These are phyloP conservation scores for Cyrtodaria siliqua DNA, from an alignment of 2,888 invertebrate species.

Conservation along the genomic window DNA sequence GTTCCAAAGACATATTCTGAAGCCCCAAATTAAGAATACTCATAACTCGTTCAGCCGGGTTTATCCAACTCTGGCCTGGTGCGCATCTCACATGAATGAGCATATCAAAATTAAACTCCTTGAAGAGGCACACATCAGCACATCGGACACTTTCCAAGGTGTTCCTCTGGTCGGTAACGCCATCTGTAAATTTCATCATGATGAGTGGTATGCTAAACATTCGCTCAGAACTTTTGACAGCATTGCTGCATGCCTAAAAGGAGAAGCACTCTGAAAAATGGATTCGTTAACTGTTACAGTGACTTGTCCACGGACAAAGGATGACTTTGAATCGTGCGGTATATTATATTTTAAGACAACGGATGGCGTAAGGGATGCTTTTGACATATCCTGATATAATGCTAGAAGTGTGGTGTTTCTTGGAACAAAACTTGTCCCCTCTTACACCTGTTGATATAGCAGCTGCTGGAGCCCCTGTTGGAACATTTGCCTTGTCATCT, in stretches of 20 bases:
- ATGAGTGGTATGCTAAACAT: neutral
- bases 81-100: conserved; percentile 36
- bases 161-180: conserved; percentile 41
- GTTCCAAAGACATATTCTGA: conserved; percentile 40
- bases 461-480: conserved; percentile 34
- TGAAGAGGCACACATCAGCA: conserved; percentile 30
- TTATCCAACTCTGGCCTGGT: conserved; percentile 46
- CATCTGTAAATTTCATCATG: conserved; percentile 32
- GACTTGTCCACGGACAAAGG: conserved; percentile 38
- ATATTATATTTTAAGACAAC: conserved; percentile 24
- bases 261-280: conserved; percentile 30
- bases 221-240: conserved; percentile 7
- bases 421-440: conserved; percentile 32
- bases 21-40: no score
- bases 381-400: conserved; percentile 46
- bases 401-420: conserved; percentile 11
- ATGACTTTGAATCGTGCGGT: conserved; percentile 20
- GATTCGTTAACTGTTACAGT: conserved; percentile 29
- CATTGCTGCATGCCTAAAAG: conserved; percentile 33
- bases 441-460: conserved; percentile 37
- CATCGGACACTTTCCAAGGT: conserved; percentile 33
- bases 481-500: conserved; percentile 54
- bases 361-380: conserved; percentile 23
- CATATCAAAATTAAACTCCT: conserved; percentile 41
- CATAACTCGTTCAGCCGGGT: conserved; percentile 49